Base-by-base conservation (phyloP, 2,888 invertebrate species). In the Stenodema calcarata region DNA sequence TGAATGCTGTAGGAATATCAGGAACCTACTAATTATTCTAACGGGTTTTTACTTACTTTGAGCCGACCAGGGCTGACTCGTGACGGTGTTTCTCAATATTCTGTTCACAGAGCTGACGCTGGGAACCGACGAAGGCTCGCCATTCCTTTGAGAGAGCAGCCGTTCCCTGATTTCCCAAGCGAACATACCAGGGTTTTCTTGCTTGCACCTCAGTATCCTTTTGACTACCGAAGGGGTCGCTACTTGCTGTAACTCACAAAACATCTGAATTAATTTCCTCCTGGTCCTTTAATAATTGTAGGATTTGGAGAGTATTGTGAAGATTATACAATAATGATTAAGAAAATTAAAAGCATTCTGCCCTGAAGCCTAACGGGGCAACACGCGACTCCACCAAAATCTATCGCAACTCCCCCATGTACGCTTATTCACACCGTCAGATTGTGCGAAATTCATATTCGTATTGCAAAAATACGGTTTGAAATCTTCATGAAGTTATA, bases 121-220 rank as follows among this genome's bases (percentile, higher is more conserved):
- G 0, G 98, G 98, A 89, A 98, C 96, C 88, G 95, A 95, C 91
- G 95, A 95, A 0, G 96, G 96, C 91, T 98, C 98, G 90, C 98
- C 98, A 89, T 98, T 95, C 87, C 97, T 94, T 90, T 98, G 97
- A 75, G 96, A 94, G 85, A 98, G 94, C 88, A 98, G 93, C 90
- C 96, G 95, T 91, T 98, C 96, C 0, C 98, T 93, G 89, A 98
- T 98, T 93, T 98, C 98, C 98, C 98, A 98, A 12, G 98, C 98
- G 91, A 98, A 98, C 95, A 98, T 96, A 6, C 97, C 96, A 0
- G 98, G 98, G 91, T 98, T 98, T 91, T 98, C 97, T 90, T 97
- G 97, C 91, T 98, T 98, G 90, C 97, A 94, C 6, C 97, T 95
- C 44, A 98, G 94, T 89, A 99, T 98, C 92, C 97, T 97, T 92